Percentiles rank a stretch among this genome's conserved stretches.
These are phyloP conservation scores for Anthrax anthrax DNA, from an alignment of 2,888 invertebrate species.

Conservation along the genomic window DNA sequence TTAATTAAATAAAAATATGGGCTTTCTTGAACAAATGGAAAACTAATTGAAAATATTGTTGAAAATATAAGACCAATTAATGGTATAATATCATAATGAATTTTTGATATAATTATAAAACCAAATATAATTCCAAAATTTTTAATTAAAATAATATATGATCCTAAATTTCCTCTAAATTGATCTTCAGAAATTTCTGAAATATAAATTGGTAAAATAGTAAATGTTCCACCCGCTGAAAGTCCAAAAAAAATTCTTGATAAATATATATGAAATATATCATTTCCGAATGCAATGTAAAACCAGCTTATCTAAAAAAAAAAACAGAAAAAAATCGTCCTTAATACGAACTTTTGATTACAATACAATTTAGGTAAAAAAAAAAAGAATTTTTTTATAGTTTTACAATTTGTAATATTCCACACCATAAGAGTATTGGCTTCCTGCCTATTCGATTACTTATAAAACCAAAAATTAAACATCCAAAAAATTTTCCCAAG, in stretches of 20 bases:
- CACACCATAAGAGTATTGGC: slow-evolving; percentile 20
- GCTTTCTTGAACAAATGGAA: slow-evolving; percentile 28
- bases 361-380: too few species aligned
- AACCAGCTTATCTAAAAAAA: slow-evolving; percentile 23
- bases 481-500: slow-evolving; percentile 22
- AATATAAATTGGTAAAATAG: slow-evolving; percentile 24
- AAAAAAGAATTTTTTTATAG: neutral
- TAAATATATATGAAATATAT: slow-evolving; percentile 24
- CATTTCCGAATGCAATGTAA: slow-evolving; percentile 24
- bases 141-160: slow-evolving; percentile 20
- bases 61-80: slow-evolving; percentile 20
- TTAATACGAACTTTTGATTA: too few species aligned
- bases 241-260: slow-evolving; percentile 24
- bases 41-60: slow-evolving; percentile 21
- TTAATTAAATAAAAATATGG: slow-evolving; percentile 22
- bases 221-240: slow-evolving; percentile 23
- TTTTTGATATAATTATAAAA: slow-evolving; percentile 18
- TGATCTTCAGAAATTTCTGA: slow-evolving; percentile 23
- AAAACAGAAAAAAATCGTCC: too few species aligned
- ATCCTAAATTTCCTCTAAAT: slow-evolving; percentile 14
- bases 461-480: slow-evolving; percentile 21
- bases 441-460: slow-evolving; percentile 23
- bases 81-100: slow-evolving; percentile 18
- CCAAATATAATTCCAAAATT: slow-evolving; percentile 24
- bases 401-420: slow-evolving; percentile 26